Evolutionary conservation across 2,888 invertebrate species (phyloP), one percentile per base, ranked within the genome.

Genomic region (Erannis defoliaria): DNA sequence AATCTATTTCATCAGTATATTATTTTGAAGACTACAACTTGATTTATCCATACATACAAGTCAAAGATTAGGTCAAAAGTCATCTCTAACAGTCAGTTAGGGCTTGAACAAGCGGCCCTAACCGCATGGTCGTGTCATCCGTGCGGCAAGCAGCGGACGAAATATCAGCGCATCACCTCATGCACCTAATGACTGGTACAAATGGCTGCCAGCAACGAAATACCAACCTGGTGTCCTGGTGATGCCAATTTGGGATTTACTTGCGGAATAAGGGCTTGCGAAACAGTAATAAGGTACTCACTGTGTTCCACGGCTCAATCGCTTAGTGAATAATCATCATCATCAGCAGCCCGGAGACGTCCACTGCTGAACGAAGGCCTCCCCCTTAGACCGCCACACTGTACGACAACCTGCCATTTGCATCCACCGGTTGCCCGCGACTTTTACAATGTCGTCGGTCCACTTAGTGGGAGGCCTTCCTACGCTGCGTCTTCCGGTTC

Each of bases 91-190:
- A 26, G 5, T 50, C 18, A 21, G 37, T 62, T 48, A 62, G 9
- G 51, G 18, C 0, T 42, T 26, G 31, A 53, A 40, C 1, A 4
- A 40, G 19, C n/a, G 49, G 62, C 73, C 66, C 46, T 23, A 55
- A 56, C 54, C 64, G 63, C 70, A 66, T 63, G 70, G 78, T 87
- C 86, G 86, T 88, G 88, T 87, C 85, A 82, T 79, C 77, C 74
- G 68, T 75, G 73, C 88, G 86, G 79, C 80, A 88, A 88, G 76
- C 74, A 64, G 67, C 76, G 80, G 82, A 78, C 85, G 82, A 86
- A 88, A 88, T 86, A 88, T 89, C 87, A 88, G 78, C 73, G 81
- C 89, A 89, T 89, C 89, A 81, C 78, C 81, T 81, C 71, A 60
- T 65, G 55, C 59, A 76, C 77, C 84, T 85, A 88, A 89, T 88